Conservation (phyloP, 2,797 vertebrate species). For the Syngnathus rostellatus region DNA sequence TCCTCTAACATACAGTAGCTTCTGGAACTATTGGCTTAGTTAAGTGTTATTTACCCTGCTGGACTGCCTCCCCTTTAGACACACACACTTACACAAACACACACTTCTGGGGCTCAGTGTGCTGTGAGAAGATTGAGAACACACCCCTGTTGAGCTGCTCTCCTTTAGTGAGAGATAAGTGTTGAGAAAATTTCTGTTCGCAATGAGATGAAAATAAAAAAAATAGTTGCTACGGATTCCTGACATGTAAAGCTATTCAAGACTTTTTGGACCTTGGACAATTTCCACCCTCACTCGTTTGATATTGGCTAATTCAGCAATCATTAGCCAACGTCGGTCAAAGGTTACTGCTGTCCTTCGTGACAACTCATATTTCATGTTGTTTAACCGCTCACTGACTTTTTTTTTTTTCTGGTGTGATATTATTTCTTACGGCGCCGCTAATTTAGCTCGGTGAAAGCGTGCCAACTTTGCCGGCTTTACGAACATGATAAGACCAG, state of each 20-base stretch:
- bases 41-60: conserved; percentile 45
- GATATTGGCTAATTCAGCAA: neutral
- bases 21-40: conserved; percentile 30
- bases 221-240: neutral
- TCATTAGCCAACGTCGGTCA: conserved; percentile 2
- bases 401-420: conserved; percentile 6
- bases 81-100: conserved; percentile 24
- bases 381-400: neutral
- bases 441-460: conserved; percentile 17
- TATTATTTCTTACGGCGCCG: neutral
- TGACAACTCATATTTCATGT: neutral
- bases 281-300: neutral
- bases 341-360: neutral
- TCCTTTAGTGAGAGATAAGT: conserved; percentile 58
- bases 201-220: neutral
- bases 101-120: conserved; percentile 48
- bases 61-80: conserved; percentile 30
- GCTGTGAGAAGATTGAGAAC: conserved; percentile 69
- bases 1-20: conserved; percentile 15
- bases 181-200: neutral
- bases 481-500: conserved; percentile 79
- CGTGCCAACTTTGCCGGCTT: conserved; percentile 76
- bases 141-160: conserved; percentile 59
- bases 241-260: neutral
- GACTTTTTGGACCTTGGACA: neutral